Evolutionary conservation across 92 coral and sea anemone species (phyloP).

Genomic region (Blastomussa wellsi): DNA sequence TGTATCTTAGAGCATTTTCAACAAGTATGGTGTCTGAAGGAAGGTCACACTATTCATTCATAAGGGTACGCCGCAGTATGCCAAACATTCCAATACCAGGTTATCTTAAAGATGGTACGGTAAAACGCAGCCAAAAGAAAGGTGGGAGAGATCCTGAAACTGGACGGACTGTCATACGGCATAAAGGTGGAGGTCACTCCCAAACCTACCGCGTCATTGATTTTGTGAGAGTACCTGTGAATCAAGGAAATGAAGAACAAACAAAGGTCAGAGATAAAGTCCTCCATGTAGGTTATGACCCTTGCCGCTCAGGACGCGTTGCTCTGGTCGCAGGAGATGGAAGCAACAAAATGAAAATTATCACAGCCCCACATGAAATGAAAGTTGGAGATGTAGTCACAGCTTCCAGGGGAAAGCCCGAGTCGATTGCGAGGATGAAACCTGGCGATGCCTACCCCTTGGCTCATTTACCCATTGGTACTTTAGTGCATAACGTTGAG

Average conservation of each 20-base stretch:
- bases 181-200: conserved; percentile 96
- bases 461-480: conserved; percentile 83
- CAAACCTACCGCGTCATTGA: conserved; percentile 93
- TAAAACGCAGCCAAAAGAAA: conserved; percentile 78
- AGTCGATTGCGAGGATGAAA: conserved; percentile 79
- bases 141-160: conserved; percentile 85
- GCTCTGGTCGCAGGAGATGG: conserved; percentile 97
- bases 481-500: conserved; percentile 93
- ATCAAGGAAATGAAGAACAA: conserved; percentile 36
- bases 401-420: conserved; percentile 85
- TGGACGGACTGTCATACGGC: conserved; percentile 83
- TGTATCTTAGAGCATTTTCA: conserved; percentile 55
- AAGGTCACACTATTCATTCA: conserved; percentile 85
- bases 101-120: conserved; percentile 85
- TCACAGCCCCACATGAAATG: conserved; percentile 89
- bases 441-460: conserved; percentile 99
- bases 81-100: conserved; percentile 88
- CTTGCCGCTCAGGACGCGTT: conserved; percentile 94
- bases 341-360: conserved; percentile 80
- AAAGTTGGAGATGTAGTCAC: conserved; percentile 90
- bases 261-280: conserved; percentile 77
- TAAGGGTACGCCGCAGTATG: conserved; percentile 81
- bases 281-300: conserved; percentile 91
- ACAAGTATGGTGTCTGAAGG: conserved; percentile 69
- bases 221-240: conserved; percentile 80